Conservation (phyloP, 2,888 invertebrate genomes). For the Cephus sareptanus region DNA sequence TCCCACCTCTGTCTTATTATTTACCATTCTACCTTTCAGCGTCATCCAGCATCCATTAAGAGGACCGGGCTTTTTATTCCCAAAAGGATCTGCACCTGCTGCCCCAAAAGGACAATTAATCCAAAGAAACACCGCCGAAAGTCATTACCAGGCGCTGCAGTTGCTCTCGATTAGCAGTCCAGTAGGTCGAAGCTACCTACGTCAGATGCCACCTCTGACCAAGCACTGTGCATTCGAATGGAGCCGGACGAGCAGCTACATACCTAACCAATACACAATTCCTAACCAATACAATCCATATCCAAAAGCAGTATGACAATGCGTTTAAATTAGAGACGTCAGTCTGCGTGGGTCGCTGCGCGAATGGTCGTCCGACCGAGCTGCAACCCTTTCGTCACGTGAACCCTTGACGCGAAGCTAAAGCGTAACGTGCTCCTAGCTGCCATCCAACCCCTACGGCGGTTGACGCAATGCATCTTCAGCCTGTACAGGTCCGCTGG, state of each 20-base stretch:
- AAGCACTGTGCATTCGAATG: not conserved
- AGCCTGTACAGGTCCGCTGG: slow-evolving; percentile 34
- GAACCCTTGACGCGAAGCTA: not conserved
- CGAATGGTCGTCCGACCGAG: not conserved
- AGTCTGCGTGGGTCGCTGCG: not conserved
- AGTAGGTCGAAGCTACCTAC: not conserved
- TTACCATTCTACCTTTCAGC: not conserved
- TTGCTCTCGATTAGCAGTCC: not conserved
- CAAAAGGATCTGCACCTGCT: not conserved
- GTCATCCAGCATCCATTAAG: not conserved
- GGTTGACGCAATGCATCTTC: slow-evolving; percentile 38
- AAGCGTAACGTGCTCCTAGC: not conserved
- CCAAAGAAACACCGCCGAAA: not conserved
- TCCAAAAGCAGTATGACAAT: not conserved
- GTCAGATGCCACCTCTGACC: not conserved
- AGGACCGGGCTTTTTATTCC: not conserved
- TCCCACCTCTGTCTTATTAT: not conserved
- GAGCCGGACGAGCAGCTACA: not conserved
- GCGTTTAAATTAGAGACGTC: not conserved
- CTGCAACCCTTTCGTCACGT: not conserved
- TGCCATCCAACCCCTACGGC: not conserved
- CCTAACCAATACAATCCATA: not conserved
- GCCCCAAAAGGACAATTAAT: not conserved
- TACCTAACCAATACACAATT: not conserved
- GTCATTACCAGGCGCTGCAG: not conserved